Evolutionary conservation across 2,113 vertebrate genomes (phyloP), one percentile per base, ranked within the genome.

Genomic region (Eurypyga helias): DNA sequence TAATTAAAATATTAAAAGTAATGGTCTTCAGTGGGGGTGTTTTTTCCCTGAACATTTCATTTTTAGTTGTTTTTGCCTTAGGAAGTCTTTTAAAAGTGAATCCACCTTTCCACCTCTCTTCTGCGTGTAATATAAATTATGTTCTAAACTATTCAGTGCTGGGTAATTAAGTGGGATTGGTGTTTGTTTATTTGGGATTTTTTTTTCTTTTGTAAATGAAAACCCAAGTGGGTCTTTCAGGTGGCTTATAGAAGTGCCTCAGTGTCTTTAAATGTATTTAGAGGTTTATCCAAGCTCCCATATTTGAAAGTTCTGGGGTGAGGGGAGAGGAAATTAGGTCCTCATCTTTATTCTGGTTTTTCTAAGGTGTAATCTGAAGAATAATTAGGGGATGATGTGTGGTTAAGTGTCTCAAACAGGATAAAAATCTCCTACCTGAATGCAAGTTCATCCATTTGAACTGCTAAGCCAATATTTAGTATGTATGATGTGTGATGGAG

Each of bases 21-120:
- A 65, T 6, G 29, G 4, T 41, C 67, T 85, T 62, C 28, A n/a
- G 8, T 26, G 14, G 14, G 55, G 21, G 3, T 58, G 19, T 76
- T 46, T 11, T 46, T 7, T 11, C 4, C 14, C 33, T 41, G 15
- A 75, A 54, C 11, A 6, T 4, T 46, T n/a, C 5, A 36, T 62
- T 67, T 87, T 26, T 12, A 52, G 20, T 26, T 78, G 1, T 64
- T 64, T 11, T 21, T 79, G 15, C 13, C 25, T 41, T 9, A 76
- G 55, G 29, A 64, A 3, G 3, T n/a, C 8, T 75, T 75, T 70
- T 25, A 14, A 6, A 66, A 67, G 13, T 25, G 34, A 89, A 60
- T 11, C 3, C 10, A 18, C 7, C 15, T 69, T 84, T 67, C 9
- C 0, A 0, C 0, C 10, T 36, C 43, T 64, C 81, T 73, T 16